Base-by-base conservation (phyloP, 1,140 invertebrate genomes). In the Drosophila lacteicornis region DNA sequence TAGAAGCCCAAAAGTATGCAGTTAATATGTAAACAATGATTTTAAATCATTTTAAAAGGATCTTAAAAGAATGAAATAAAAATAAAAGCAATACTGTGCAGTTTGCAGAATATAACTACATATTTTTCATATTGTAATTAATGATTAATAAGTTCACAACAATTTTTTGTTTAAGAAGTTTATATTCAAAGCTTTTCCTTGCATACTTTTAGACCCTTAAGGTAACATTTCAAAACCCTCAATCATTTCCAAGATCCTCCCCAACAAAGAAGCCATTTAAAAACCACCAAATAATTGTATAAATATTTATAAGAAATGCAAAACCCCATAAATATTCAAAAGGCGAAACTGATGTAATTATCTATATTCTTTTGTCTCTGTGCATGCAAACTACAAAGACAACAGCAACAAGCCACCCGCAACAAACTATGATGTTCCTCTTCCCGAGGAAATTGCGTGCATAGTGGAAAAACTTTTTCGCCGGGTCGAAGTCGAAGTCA, bases 381-480 rank as follows among this genome's bases (percentile, higher is more conserved):
- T 71, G 45, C 67, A 46, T 50, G 27, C 19, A 45, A 45, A 40
- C n/a, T 38, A 49, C 40, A 55, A 53, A 55, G 46, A 36, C 4
- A 67, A 45, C 42, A 17, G 8, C 30, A 55, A 38, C 17, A 55
- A 55, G 30, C 51, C 51, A 55, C 51, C 51, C 51, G 51, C 51
- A 55, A 82, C 82, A 83, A 87, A 77, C 81, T 67, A 76, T 67
- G 49, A 76, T 67, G 49, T 46, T 30, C 27, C 49, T 55, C 63
- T 36, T 70, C 40, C 40, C 40, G 67, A 66, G 73, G 84, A 87
- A 87, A 87, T 87, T 87, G 84, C 82, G 79, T 82, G 85, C 75
- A 87, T 80, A 66, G 73, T 76, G 60, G 60, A 66, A 57, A 74
- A 65, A 75, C 47, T 62, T 70, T 62, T 50, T 40, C 45, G 57